A percentile compares a stretch with the other conserved stretches of the same genome.
phyloP scores from a whole-genome alignment of 2,888 invertebrate species.

The Apamea sordens region DNA sequence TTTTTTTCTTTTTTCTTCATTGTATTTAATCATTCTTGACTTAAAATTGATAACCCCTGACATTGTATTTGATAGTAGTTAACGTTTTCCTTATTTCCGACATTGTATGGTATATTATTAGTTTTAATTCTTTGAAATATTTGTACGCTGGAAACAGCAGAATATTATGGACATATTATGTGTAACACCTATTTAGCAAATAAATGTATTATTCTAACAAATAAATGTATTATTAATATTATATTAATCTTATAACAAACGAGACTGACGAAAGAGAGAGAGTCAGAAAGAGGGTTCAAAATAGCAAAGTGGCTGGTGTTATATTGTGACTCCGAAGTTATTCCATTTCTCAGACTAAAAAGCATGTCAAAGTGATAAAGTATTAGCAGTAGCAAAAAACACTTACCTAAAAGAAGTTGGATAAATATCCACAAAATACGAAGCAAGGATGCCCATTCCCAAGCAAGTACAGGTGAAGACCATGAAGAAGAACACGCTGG shows the following conservation, averaged over 20 bases:
- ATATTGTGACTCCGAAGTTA: not conserved
- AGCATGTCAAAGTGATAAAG: not conserved
- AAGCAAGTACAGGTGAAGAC: conserved; percentile 85
- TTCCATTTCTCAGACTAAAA: not conserved
- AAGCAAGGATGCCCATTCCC: conserved; percentile 86
- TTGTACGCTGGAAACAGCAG: no score
- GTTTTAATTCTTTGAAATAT: no score
- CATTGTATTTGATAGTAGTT: no score
- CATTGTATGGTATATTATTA: no score
- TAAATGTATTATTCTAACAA: no score
- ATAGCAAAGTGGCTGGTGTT: not conserved
- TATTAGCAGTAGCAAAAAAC: not conserved
- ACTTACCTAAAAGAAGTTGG: conserved; percentile 85
- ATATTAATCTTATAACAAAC: not conserved
- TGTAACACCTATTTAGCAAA: no score
- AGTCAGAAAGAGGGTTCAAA: not conserved
- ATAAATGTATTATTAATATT: no score
- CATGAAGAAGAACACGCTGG: conserved; percentile 84
- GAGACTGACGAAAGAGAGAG: not conserved
- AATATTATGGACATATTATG: no score
- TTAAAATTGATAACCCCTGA: no score
- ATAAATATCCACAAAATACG: conserved; percentile 86
- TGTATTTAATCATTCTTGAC: no score
- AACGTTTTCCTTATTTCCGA: no score
- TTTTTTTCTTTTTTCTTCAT: no score